Percentiles rank a stretch among this genome's conserved stretches.
Evolutionary conservation across 2,888 invertebrate species (phyloP).

Genomic region (Amphipyra berbera): DNA sequence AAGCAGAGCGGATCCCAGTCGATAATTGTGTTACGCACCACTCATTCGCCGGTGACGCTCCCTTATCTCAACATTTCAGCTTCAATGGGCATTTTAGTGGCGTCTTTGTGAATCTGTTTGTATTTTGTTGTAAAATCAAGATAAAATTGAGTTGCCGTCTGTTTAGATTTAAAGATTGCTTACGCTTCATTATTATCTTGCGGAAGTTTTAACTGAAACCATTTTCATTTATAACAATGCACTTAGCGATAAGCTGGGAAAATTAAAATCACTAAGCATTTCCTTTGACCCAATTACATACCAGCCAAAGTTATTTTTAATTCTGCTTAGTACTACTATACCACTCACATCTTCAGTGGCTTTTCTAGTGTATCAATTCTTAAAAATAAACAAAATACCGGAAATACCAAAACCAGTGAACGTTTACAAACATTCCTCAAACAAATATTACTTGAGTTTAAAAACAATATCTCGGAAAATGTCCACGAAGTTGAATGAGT

Average conservation of each 20-base stretch:
- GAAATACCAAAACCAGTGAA: slow-evolving; percentile 26
- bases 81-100: slow-evolving; percentile 26
- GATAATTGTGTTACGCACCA: slow-evolving; percentile 60
- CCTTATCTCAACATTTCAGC: slow-evolving; percentile 38
- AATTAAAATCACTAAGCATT: no score
- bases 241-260: slow-evolving; percentile 8
- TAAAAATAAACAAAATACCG: slow-evolving; percentile 11
- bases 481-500: slow-evolving; percentile 62
- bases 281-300: no score
- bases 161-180: slow-evolving; percentile 26
- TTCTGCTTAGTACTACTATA: no score
- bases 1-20: slow-evolving; percentile 48
- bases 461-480: slow-evolving; percentile 47
- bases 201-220: slow-evolving; percentile 19
- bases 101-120: slow-evolving; percentile 22
- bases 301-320: no score
- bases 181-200: slow-evolving; percentile 16
- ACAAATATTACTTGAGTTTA: slow-evolving; percentile 44
- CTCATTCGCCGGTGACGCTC: slow-evolving; percentile 39
- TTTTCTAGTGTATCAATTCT: not conserved
- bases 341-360: not conserved
- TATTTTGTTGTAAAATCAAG: slow-evolving; percentile 7
- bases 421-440: slow-evolving; percentile 38
- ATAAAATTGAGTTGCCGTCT: slow-evolving; percentile 23
- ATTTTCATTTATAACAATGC: slow-evolving; percentile 25